Base-by-base conservation (phyloP, 2,113 vertebrate species). In the Grammomys dolichurus region DNA sequence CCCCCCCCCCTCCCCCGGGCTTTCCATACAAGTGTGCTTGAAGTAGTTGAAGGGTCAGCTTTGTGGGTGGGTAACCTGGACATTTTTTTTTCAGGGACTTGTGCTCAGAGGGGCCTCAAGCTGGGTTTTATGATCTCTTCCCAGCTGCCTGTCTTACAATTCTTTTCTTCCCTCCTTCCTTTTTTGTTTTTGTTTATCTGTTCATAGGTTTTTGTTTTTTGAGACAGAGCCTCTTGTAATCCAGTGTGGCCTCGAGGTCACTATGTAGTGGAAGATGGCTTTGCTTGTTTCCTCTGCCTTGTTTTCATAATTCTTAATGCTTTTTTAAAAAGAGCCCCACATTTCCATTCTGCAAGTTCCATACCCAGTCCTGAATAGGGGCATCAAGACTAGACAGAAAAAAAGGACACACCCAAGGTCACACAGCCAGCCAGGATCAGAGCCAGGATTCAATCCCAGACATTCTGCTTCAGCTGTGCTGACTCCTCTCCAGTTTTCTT, bases 271-370 rank as follows among this genome's bases (percentile, higher is more conserved):
- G 22, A 87, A 56, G 51, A 14, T 75, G 26, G 8, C 54, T 54
- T 72, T 28, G 48, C 3, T 36, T 54, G n/a, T 54, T 16, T 60
- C 22, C 28, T 77, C n/a, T 19, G 20, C 36, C 69, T 75, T 60
- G 36, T 81, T 40, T 78, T 78, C 87, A 28, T 89, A 85, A 86
- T 80, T 76, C 46, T 72, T 87, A 87, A 69, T 69, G n/a, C 19
- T 76, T 75, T 75, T 95, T 95, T n/a, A 54, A 72, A 80, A 84
- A 78, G 58, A 40, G 0, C 7, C 11, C n/a, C 0, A 2, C 5
- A 46, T 88, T 95, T 96, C 81, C 58, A 73, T 88, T 70, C 96
- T 95, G 22, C n/a, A 84, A 93, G 90, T 90, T 56, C n/a, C 26
- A 70, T 14, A 77, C 58, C 75, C 60, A 85, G 16, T 80, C 43